Evolutionary conservation across 2,113 vertebrate genomes (phyloP), one percentile per base, ranked within the genome.

Genomic region (Lasiurus borealis): DNA sequence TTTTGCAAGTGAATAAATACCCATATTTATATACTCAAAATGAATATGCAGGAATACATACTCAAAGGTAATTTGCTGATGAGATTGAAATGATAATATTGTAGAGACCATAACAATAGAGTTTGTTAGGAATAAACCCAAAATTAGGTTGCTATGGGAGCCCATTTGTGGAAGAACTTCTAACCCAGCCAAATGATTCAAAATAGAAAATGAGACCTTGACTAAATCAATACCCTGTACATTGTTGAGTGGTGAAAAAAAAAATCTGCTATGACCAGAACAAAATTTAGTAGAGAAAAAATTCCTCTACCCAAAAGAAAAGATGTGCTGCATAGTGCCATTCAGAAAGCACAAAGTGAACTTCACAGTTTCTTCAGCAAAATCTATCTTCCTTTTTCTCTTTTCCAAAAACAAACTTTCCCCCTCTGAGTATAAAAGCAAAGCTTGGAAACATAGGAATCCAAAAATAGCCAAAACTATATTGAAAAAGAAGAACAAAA

Each of bases 61-160:
- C 57, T 91, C 71, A 64, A 84, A 85, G 88, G 73, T 90, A 31
- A 77, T 87, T 94, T 86, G 71, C 40, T 83, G 8, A 83, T 72
- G 36, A 92, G 31, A n/a, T 84, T 94, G 13, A 64, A 93, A 62
- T 78, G 48, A 88, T 90, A 90, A 90, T 59, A 73, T 19, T 46
- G n/a, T 66, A 86, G 29, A 78, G 8, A 27, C 40, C 29, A 75
- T 15, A 86, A 84, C 4, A 69, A 31, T 29, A 94, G n/a, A 86
- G 2, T 84, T 88, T 72, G 11, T 27, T 83, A 29, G 62, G 54
- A 69, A 8, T 52, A 85, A 77, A 85, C 23, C 29, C 34, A 36
- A 92, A 75, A 36, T 68, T 36, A 31, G 36, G 2, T 8, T 64
- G 27, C 27, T 78, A 29, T 78, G 15, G 18, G 50, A 85, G 19